Base-by-base conservation (phyloP, 1,140 invertebrate genomes). In the Apis dorsata region DNA sequence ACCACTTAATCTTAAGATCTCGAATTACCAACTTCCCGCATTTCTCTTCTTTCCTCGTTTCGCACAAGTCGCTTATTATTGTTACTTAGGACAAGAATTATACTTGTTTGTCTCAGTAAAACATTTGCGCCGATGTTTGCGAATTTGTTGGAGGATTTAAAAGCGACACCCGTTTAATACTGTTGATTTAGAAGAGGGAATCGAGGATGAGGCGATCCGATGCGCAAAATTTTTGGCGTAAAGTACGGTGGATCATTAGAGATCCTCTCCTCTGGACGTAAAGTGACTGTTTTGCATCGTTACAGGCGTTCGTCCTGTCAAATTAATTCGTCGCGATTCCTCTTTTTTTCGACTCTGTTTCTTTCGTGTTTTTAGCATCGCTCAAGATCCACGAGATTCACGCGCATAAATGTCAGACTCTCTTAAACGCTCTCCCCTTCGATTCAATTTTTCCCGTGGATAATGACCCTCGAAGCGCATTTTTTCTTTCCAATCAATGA, bases 261-360 rank as follows among this genome's bases (percentile, higher is more conserved):
- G 53, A 19, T 62, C 11, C 17, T 76, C 59, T 49, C 13, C 53
- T 10, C 34, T 28, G 53, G 63, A 81, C 72, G 65, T 62, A 62
- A 82, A 82, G 21, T 19, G 73, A 19, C 80, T 53, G 65, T 21
- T 68, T 55, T 24, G 21, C 34, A 68, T 82, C 80, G 65, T 82
- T 82, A 77, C 57, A 5, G 24, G 28, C 24, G 73, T 69, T 69
- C 63, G 49, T 66, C 15, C 71, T n/a, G 79, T 81, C 71, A 81
- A 74, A 81, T 81, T 75, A 81, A 81, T 75, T 74, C 21, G 9
- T 57, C 78, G 78, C 53, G 24, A 62, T 53, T 63, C 49, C 51
- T 65, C 53, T 62, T 69, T 62, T 69, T 55, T 68, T 77, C 72
- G 53, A 28, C 44, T 21, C 60, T 15, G 57, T 74, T 74, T 75